phyloP scores from a whole-genome alignment of 2,113 vertebrate genomes.

The Clarias batrachus region DNA sequence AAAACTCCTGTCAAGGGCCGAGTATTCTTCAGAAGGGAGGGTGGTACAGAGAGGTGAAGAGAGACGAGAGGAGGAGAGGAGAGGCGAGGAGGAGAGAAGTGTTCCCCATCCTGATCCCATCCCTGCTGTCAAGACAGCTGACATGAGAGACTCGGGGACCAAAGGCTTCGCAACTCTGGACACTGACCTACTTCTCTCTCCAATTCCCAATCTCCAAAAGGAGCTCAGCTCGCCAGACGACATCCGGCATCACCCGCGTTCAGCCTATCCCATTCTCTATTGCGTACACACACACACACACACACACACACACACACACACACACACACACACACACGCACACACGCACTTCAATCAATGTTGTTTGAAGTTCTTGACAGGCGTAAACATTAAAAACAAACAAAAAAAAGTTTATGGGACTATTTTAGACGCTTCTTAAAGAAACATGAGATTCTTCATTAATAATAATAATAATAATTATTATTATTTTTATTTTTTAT shows the following conservation, averaged over 20 bases:
- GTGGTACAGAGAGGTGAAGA: slow-evolving; percentile 52
- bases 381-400: neutral
- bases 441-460: no score
- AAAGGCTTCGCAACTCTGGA: slow-evolving; percentile 70
- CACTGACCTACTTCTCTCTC: slow-evolving; percentile 73
- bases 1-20: slow-evolving; percentile 76
- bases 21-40: slow-evolving; percentile 70
- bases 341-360: neutral
- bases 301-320: neutral
- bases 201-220: slow-evolving; percentile 36
- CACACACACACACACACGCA: neutral
- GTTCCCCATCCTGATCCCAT: slow-evolving; percentile 71
- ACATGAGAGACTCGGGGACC: slow-evolving; percentile 71
- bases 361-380: slow-evolving; percentile 17
- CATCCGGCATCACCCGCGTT: slow-evolving; percentile 58
- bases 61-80: slow-evolving; percentile 41
- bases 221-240: slow-evolving; percentile 62
- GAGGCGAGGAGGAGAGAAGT: slow-evolving; percentile 6
- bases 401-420: neutral
- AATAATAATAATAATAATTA: no score
- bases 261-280: slow-evolving; percentile 25
- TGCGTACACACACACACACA: neutral
- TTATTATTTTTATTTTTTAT: no score
- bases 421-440: neutral
- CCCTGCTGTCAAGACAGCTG: slow-evolving; percentile 74